Percentiles rank a stretch among this genome's conserved stretches.
Evolutionary conservation across 2,888 invertebrate species (phyloP).

Genomic region (Mesochorus sp.): DNA sequence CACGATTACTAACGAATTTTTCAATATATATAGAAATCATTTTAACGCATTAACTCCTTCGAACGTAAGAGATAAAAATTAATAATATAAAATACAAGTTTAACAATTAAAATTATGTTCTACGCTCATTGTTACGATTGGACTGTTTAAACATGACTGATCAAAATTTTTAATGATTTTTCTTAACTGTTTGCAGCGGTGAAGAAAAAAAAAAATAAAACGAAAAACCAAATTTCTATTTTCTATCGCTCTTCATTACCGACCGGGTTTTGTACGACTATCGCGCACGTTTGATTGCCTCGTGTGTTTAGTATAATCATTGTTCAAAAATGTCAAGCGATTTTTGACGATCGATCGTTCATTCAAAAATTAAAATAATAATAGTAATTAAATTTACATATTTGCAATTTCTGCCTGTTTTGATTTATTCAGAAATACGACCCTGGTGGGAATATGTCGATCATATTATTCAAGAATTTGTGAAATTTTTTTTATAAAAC

Average conservation of each 20-base stretch:
- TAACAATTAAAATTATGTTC: neutral
- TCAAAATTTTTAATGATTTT: constrained; percentile 16
- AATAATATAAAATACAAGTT: neutral
- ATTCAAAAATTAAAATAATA: no score
- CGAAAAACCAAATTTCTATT: neutral
- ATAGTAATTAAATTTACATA: no score
- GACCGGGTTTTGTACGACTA: constrained; percentile 41
- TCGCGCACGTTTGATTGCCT: constrained; percentile 7
- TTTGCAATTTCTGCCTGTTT: no score
- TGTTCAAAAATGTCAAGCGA: neutral
- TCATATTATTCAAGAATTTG: no score
- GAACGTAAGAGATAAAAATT: neutral
- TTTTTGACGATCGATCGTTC: neutral
- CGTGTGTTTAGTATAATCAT: neutral
- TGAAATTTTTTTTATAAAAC: no score
- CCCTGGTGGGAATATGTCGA: no score
- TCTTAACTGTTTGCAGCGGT: neutral
- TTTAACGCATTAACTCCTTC: neutral
- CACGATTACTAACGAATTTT: constrained; percentile 46
- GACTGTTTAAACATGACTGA: constrained; percentile 6
- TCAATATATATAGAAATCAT: neutral
- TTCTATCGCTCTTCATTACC: constrained; percentile 28
- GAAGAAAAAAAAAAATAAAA: neutral
- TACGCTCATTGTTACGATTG: neutral
- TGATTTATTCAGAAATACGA: no score